These are phyloP conservation scores for Oscheius onirici DNA, from an alignment of 2,888 invertebrate genomes.

Conservation along the genomic window DNA sequence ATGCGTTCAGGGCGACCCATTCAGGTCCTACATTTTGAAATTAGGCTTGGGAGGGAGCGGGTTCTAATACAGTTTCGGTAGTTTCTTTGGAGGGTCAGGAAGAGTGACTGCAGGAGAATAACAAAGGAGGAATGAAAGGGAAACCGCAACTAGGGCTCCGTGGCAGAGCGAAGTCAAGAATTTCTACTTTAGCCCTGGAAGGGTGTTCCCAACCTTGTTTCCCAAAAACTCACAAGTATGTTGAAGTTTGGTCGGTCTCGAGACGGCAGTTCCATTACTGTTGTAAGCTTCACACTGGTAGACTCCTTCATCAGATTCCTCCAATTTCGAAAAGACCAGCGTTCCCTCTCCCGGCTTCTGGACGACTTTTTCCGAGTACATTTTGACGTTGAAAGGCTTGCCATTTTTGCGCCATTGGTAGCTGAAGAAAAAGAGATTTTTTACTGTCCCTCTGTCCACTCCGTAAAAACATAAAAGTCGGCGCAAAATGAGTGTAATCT, in stretches of 20 bases:
- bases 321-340: conserved; percentile 61
- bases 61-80: too few relatives aligned
- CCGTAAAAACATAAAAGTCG: not conserved
- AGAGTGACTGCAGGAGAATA: too few relatives aligned
- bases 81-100: too few relatives aligned
- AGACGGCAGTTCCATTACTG: conserved; percentile 82
- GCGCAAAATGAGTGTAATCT: not conserved
- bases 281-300: conserved; percentile 88
- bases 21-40: too few relatives aligned
- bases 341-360: conserved; percentile 85
- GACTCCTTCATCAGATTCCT: conserved; percentile 61
- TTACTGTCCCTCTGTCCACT: too few relatives aligned
- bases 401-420: conserved; percentile 93
- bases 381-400: conserved; percentile 81
- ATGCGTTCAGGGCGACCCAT: too few relatives aligned
- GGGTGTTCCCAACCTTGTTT: too few relatives aligned
- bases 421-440: conserved; percentile 67
- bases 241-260: conserved; percentile 58
- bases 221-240: conserved; percentile 65
- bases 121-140: too few relatives aligned
- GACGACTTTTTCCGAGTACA: conserved; percentile 84
- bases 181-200: too few relatives aligned
- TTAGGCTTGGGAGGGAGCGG: too few relatives aligned
- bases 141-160: too few relatives aligned
- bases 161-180: too few relatives aligned